A percentile compares a stretch with the other conserved stretches of the same genome.
These are phyloP conservation scores for Pseudococcus jackbeardsleyi DNA, from an alignment of 2,888 invertebrate species.

Conservation along the genomic window DNA sequence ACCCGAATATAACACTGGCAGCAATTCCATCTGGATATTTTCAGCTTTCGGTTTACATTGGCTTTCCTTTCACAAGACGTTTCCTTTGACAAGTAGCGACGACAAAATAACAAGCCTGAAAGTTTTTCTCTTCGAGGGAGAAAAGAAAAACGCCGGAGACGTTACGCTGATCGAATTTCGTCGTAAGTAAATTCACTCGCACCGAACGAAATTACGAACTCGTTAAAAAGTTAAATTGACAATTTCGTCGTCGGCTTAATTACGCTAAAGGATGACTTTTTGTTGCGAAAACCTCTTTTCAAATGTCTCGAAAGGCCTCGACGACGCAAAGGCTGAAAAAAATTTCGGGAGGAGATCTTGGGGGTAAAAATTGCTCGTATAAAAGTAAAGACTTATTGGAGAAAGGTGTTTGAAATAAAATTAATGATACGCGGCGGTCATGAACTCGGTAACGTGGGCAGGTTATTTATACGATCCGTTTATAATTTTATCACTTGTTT, in stretches of 20 bases:
- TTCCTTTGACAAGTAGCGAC: not conserved
- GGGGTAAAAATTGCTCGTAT: too few species aligned
- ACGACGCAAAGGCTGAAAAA: not conserved
- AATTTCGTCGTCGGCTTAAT: constrained; percentile 18
- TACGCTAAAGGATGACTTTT: not conserved
- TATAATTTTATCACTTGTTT: constrained; percentile 55
- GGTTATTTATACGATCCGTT: constrained; percentile 52
- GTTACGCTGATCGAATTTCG: not conserved
- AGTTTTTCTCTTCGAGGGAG: not conserved
- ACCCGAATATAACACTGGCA: too few species aligned
- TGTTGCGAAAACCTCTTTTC: not conserved
- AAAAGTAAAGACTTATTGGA: not conserved
- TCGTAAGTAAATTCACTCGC: not conserved
- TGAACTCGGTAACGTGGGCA: constrained; percentile 58
- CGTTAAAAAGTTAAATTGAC: constrained; percentile 20
- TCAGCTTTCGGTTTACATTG: too few species aligned
- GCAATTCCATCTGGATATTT: too few species aligned
- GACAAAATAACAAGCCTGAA: not conserved
- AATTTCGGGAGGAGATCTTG: not conserved
- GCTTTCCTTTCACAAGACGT: too few species aligned
- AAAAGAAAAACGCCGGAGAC: not conserved
- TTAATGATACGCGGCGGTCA: constrained; percentile 52
- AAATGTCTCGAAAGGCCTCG: not conserved
- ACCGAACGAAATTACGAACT: not conserved
- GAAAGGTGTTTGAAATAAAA: constrained; percentile 55